Evolutionary conservation across 2,113 vertebrate genomes (phyloP).

Genomic region (Xyrauchen texanus): DNA sequence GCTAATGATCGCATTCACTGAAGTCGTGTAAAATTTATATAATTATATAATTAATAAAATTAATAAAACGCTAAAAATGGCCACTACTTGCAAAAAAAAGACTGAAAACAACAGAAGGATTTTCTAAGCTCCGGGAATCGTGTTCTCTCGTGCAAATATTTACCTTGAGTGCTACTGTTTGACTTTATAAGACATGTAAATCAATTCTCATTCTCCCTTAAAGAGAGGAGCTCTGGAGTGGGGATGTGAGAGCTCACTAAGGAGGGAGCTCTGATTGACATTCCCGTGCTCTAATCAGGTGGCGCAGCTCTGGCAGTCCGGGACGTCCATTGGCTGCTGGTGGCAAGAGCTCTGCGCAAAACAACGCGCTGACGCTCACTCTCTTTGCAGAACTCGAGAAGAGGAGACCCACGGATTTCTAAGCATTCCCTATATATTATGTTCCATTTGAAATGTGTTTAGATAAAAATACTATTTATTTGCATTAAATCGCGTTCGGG

Average conservation of each 20-base stretch:
- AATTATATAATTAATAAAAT: constrained; percentile 3
- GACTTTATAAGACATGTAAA: constrained; percentile 48
- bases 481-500: background rate
- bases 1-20: background rate
- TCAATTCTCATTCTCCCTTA: constrained; percentile 49
- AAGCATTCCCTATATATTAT: constrained; percentile 17
- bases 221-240: constrained; percentile 58
- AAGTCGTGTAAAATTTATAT: background rate
- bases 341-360: constrained; percentile 89
- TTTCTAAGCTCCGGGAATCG: background rate
- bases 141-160: constrained; percentile 25
- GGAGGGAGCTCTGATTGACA: constrained; percentile 71
- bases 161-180: constrained; percentile 13
- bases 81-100: background rate
- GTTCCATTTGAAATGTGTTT: constrained; percentile 32
- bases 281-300: constrained; percentile 71
- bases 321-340: constrained; percentile 83
- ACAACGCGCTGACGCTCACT: constrained; percentile 82
- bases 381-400: constrained; percentile 86
- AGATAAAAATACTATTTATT: constrained; percentile 9
- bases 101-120: background rate
- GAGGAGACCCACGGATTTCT: constrained; percentile 77
- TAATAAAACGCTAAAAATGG: background rate
- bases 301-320: constrained; percentile 71
- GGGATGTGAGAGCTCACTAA: constrained; percentile 68